A percentile compares a stretch with the other conserved stretches of the same genome.
These are phyloP conservation scores for Eilema griseolum DNA, from an alignment of 2,888 invertebrate genomes.

Conservation along the genomic window DNA sequence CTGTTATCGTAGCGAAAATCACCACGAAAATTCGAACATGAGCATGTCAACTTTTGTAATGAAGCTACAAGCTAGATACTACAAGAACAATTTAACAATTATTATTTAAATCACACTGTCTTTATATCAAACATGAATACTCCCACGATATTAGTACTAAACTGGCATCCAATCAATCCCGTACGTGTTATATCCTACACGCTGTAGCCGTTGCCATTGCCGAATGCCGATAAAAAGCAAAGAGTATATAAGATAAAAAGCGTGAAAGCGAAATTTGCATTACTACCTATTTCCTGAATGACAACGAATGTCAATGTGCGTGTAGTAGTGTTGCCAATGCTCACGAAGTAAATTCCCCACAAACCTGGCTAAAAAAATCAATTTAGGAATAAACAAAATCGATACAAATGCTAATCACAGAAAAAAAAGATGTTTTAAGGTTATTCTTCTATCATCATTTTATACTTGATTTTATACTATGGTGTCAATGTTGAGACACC, in stretches of 20 bases:
- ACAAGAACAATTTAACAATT: background rate
- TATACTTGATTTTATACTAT: too few relatives aligned
- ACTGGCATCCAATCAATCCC: background rate
- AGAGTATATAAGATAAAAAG: too few relatives aligned
- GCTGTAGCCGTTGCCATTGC: too few relatives aligned
- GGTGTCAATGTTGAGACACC: too few relatives aligned
- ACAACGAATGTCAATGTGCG: background rate
- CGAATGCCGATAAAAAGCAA: constrained; percentile 1
- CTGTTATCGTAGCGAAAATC: constrained; percentile 39
- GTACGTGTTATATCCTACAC: background rate
- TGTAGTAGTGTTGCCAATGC: background rate
- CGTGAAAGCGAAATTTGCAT: constrained; percentile 4
- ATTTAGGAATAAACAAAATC: too few relatives aligned
- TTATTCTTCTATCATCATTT: too few relatives aligned
- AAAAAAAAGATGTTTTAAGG: too few relatives aligned
- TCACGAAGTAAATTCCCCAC: too few relatives aligned
- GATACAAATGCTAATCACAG: too few relatives aligned
- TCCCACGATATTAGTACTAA: background rate
- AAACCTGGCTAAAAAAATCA: too few relatives aligned
- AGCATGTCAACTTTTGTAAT: constrained; percentile 31
- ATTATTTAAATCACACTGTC: background rate
- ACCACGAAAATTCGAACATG: constrained; percentile 33
- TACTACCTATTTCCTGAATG: background rate
- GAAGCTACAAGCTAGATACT: background rate
- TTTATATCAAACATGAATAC: background rate